A percentile compares a stretch with the other conserved stretches of the same genome.
Evolutionary conservation across 2,888 invertebrate genomes (phyloP).

Genomic region (Neocrepidodera transversa): DNA sequence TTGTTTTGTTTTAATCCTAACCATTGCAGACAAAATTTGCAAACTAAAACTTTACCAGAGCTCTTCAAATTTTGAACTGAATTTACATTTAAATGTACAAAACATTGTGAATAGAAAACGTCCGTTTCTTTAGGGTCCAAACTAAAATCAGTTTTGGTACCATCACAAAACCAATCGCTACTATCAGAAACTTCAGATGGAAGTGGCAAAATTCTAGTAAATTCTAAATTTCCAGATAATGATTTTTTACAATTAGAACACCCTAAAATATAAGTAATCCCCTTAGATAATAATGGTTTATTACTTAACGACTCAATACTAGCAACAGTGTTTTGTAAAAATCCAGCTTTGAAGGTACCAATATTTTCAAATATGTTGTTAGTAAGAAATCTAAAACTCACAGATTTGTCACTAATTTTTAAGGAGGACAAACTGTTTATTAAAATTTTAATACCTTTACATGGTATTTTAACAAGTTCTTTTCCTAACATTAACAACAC

Average conservation of each 20-base stretch:
- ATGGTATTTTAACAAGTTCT: slow-evolving; percentile 37
- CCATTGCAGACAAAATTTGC: slow-evolving; percentile 67
- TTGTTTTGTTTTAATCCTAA: slow-evolving; percentile 63
- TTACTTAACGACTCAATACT: slow-evolving; percentile 35
- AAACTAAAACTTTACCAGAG: slow-evolving; percentile 65
- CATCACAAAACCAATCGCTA: slow-evolving; percentile 74
- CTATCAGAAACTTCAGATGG: slow-evolving; percentile 68
- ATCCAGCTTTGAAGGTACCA: slow-evolving; percentile 54
- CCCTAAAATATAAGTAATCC: slow-evolving; percentile 62
- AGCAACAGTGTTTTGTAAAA: slow-evolving; percentile 41
- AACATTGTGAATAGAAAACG: slow-evolving; percentile 67
- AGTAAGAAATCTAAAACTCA: slow-evolving; percentile 56
- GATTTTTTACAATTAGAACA: slow-evolving; percentile 55
- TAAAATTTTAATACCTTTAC: slow-evolving; percentile 45
- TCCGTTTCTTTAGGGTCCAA: slow-evolving; percentile 64
- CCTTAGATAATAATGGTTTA: slow-evolving; percentile 58
- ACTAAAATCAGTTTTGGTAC: slow-evolving; percentile 44
- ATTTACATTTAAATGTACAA: slow-evolving; percentile 58
- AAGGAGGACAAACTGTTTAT: slow-evolving; percentile 54
- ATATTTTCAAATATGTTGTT: slow-evolving; percentile 40
- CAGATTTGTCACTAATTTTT: slow-evolving; percentile 45
- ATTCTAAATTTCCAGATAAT: slow-evolving; percentile 55
- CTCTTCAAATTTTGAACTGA: slow-evolving; percentile 60
- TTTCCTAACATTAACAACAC: slow-evolving; percentile 42
- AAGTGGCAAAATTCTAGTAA: slow-evolving; percentile 68